Conservation (phyloP, 2,888 invertebrate genomes). For the Cactoblastis cactorum region DNA sequence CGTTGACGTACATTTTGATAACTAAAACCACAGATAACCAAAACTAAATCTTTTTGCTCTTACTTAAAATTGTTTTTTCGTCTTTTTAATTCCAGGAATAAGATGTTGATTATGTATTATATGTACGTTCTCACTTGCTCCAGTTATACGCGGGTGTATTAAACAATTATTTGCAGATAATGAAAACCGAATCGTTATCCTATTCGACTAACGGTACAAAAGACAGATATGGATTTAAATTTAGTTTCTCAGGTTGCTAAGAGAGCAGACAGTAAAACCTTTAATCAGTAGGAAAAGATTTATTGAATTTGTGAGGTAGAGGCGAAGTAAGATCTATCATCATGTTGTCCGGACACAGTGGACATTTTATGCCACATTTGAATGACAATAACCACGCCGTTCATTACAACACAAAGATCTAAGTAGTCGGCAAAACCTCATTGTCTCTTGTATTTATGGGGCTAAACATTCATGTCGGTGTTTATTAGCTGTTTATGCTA, state of each 20-base stretch:
- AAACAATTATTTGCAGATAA: too few species aligned
- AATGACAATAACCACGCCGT: constrained; percentile 36
- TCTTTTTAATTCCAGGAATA: too few species aligned
- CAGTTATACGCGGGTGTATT: too few species aligned
- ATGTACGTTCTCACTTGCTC: too few species aligned
- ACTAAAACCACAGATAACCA: not conserved
- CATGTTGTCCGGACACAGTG: constrained; percentile 9
- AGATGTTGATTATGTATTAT: too few species aligned
- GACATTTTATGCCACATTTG: constrained; percentile 36
- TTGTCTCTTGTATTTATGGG: constrained; percentile 13
- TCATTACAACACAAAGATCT: constrained; percentile 28
- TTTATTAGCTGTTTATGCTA: not conserved
- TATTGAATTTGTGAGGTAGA: not conserved
- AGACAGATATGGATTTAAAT: too few species aligned
- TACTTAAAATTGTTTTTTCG: too few species aligned
- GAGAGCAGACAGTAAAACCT: too few species aligned
- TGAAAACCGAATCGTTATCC: too few species aligned
- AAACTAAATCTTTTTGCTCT: not conserved
- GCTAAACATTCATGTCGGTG: not conserved
- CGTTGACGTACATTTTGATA: not conserved
- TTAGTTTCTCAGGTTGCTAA: too few species aligned
- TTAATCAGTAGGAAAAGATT: too few species aligned
- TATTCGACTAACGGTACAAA: too few species aligned
- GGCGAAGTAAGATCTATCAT: constrained; percentile 11
- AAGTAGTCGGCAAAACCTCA: constrained; percentile 21